phyloP scores from a whole-genome alignment of 2,888 invertebrate species.

The Mimachlamys varia region DNA sequence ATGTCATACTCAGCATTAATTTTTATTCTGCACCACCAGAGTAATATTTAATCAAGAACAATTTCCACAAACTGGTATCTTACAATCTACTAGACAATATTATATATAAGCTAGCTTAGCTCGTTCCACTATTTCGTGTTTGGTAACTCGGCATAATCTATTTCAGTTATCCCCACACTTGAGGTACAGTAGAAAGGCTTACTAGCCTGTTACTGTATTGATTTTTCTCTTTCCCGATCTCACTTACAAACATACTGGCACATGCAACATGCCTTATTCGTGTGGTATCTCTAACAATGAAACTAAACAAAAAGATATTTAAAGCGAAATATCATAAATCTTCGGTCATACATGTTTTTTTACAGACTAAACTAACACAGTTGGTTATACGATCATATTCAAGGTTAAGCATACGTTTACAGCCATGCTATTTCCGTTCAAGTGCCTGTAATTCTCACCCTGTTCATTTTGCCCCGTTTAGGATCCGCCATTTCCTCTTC shows the following conservation, averaged over 20 bases:
- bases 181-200: background rate
- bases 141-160: background rate
- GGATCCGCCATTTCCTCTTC: background rate
- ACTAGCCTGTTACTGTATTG: background rate
- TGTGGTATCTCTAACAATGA: background rate
- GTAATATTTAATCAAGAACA: too few relatives aligned
- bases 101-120: too few relatives aligned
- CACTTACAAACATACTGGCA: background rate
- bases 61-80: too few relatives aligned
- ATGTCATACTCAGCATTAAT: too few relatives aligned
- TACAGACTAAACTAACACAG: conserved; percentile 21
- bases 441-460: background rate
- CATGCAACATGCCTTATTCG: background rate
- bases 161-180: background rate
- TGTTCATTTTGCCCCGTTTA: background rate
- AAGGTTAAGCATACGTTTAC: background rate
- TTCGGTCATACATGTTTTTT: background rate
- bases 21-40: too few relatives aligned
- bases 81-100: too few relatives aligned
- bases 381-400: background rate
- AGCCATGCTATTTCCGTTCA: background rate
- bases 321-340: background rate
- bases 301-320: background rate
- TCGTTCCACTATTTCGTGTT: too few relatives aligned
- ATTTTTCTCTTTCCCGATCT: background rate